phyloP scores from a whole-genome alignment of 2,888 invertebrate species.

The Acleris sparsana region DNA sequence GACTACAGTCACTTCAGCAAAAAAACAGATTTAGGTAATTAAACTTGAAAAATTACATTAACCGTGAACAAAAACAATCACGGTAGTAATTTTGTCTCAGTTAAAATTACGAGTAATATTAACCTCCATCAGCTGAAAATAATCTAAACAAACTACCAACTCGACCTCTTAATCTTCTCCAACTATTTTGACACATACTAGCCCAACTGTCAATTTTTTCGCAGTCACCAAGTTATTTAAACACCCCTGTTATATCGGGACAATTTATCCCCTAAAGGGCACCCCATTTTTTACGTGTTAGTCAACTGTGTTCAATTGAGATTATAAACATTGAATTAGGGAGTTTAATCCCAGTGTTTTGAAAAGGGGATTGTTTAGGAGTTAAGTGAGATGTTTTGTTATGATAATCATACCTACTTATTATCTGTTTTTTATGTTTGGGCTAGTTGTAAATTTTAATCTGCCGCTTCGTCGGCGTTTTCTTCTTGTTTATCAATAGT shows the following conservation, averaged over 20 bases:
- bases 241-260: slow-evolving; percentile 16
- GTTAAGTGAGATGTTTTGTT: slow-evolving; percentile 7
- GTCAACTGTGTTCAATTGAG: slow-evolving; percentile 50
- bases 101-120: no score
- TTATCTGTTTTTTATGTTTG: slow-evolving; percentile 3
- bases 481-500: no score
- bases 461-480: no score
- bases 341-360: slow-evolving; percentile 14
- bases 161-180: background rate
- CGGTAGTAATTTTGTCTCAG: no score
- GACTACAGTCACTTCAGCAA: no score
- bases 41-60: no score
- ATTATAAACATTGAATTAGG: slow-evolving; percentile 32
- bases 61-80: no score
- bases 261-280: slow-evolving; percentile 4
- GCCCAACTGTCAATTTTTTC: background rate
- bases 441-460: background rate
- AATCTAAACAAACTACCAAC: no score
- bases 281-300: slow-evolving; percentile 44
- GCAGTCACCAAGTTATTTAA: slow-evolving; percentile 23
- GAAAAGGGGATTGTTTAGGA: slow-evolving; percentile 24
- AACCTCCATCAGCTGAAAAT: no score
- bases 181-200: no score
- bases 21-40: no score
- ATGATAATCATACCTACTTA: slow-evolving; percentile 7